Conservation (phyloP, 2,113 vertebrate species). For the Edolisoma coerulescens region DNA sequence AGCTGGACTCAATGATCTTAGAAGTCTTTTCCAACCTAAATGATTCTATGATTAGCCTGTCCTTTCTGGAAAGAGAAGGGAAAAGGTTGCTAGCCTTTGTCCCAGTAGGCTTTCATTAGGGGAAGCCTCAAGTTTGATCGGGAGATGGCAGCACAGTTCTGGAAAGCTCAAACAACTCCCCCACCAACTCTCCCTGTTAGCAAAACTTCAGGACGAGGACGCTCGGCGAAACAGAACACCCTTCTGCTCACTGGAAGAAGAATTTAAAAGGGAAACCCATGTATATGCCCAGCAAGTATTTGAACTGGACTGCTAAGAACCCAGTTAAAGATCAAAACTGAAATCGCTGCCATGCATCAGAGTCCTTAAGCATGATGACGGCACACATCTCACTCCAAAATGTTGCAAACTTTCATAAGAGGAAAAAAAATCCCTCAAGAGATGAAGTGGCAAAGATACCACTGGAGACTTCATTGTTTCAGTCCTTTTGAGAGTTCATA, state of each 20-base stretch:
- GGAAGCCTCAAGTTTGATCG: background rate
- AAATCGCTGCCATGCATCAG: background rate
- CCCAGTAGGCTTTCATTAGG: background rate
- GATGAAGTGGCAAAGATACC: background rate
- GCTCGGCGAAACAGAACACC: background rate
- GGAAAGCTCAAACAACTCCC: background rate
- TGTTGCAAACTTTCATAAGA: background rate
- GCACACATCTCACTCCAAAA: background rate
- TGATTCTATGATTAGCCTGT: background rate
- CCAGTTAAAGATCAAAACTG: background rate
- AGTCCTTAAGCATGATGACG: too few relatives aligned
- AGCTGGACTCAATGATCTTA: background rate
- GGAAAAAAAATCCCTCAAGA: background rate
- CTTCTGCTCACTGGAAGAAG: background rate
- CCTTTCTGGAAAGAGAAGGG: background rate
- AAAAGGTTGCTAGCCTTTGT: rapidly evolving
- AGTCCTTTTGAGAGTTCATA: background rate
- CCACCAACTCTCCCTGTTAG: rapidly evolving
- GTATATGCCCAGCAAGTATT: background rate
- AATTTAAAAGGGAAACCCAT: background rate
- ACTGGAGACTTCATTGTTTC: background rate
- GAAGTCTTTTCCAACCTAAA: background rate
- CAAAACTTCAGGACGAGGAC: background rate
- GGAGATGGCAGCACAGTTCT: constrained; percentile 52
- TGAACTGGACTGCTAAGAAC: background rate